Evolutionary conservation across 2,888 invertebrate genomes (phyloP).

Genomic region (Caenorhabditis zanzibari): DNA sequence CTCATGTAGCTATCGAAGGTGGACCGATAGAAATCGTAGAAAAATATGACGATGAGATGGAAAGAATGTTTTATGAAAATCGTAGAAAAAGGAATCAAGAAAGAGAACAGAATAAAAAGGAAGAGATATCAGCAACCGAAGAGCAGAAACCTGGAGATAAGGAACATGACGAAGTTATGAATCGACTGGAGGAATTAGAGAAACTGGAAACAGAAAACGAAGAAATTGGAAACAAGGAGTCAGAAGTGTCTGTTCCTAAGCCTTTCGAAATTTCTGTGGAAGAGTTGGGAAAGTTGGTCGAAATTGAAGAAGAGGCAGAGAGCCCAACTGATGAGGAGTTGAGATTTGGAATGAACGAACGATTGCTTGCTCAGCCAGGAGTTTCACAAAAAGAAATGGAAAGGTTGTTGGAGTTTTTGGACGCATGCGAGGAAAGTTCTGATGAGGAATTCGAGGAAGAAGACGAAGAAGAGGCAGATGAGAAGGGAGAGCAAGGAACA

Average conservation of each 20-base stretch:
- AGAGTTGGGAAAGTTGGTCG: conserved; percentile 20
- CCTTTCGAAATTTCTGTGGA: conserved; percentile 38
- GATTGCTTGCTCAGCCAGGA: conserved; percentile 46
- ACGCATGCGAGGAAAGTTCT: conserved; percentile 9
- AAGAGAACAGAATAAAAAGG: conserved; percentile 8
- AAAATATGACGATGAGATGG: conserved; percentile 49
- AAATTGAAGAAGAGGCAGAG: conserved; percentile 37
- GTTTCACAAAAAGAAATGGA: conserved; percentile 51
- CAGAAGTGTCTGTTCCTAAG: conserved; percentile 28
- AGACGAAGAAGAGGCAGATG: conserved; percentile 40
- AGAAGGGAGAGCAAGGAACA: conserved; percentile 6
- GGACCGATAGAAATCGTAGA: conserved; percentile 48
- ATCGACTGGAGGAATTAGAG: conserved; percentile 44
- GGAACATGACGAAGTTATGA: conserved; percentile 33
- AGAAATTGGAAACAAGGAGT: neutral
- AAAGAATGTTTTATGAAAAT: conserved; percentile 43
- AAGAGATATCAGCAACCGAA: conserved; percentile 1
- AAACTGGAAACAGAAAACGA: conserved; percentile 15
- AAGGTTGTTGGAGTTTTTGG: conserved; percentile 27
- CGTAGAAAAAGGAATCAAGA: conserved; percentile 15
- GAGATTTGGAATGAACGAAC: conserved; percentile 25
- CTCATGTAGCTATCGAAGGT: conserved; percentile 7
- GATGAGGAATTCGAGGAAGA: conserved; percentile 48
- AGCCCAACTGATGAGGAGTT: neutral
- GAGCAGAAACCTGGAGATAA: neutral